These are phyloP conservation scores for Andrena bicolor DNA, from an alignment of 2,888 invertebrate genomes.

Conservation along the genomic window DNA sequence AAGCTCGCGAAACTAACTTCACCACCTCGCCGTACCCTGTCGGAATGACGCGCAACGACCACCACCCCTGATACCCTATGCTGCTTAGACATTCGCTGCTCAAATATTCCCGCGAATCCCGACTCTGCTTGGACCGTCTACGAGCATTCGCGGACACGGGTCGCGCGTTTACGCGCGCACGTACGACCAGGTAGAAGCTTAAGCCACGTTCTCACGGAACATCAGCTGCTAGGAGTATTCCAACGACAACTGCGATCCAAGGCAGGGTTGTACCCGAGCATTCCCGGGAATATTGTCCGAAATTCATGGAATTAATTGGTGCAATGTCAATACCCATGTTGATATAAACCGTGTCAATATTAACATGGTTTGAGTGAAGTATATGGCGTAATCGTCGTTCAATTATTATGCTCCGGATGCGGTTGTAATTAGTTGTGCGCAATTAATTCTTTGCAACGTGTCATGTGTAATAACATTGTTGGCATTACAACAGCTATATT, in stretches of 20 bases:
- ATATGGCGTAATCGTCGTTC: slow-evolving; percentile 28
- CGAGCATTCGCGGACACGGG: slow-evolving; percentile 34
- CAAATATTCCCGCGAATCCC: slow-evolving; percentile 72
- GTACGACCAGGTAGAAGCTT: slow-evolving; percentile 11
- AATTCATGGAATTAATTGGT: background rate
- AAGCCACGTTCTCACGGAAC: slow-evolving; percentile 28
- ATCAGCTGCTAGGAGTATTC: background rate
- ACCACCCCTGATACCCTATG: slow-evolving; percentile 57
- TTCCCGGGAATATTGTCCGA: background rate
- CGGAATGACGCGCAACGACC: slow-evolving; percentile 46
- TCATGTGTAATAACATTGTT: background rate
- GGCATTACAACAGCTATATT: background rate
- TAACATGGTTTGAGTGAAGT: slow-evolving; percentile 7
- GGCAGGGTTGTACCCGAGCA: background rate
- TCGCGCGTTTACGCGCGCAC: slow-evolving; percentile 2
- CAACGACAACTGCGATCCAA: background rate
- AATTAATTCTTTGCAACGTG: background rate
- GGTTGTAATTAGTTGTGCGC: slow-evolving; percentile 32
- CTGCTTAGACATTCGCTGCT: slow-evolving; percentile 78
- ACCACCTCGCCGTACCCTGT: slow-evolving; percentile 48
- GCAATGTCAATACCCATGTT: background rate
- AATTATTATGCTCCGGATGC: slow-evolving; percentile 14
- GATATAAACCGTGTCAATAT: slow-evolving; percentile 20
- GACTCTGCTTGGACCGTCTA: slow-evolving; percentile 58
- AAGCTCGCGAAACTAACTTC: slow-evolving; percentile 51